Percentiles rank a stretch among this genome's conserved stretches.
Conservation (phyloP, 2,888 invertebrate species). For the Tortricodes alternella region DNA sequence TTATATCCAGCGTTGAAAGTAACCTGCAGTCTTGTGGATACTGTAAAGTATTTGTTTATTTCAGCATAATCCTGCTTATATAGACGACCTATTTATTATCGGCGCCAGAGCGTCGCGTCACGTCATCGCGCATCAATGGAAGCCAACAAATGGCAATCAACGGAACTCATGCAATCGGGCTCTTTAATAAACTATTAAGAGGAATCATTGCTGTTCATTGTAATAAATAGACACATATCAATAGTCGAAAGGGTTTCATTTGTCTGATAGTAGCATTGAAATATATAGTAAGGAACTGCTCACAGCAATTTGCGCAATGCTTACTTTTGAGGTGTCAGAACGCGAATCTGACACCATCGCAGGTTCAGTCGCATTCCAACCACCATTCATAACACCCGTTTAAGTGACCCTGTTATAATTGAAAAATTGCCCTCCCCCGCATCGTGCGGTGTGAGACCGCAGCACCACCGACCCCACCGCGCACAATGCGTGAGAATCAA, state of each 20-base stretch:
- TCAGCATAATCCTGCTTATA: not conserved
- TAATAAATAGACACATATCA: constrained; percentile 2
- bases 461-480: too few species aligned
- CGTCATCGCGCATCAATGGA: constrained; percentile 72
- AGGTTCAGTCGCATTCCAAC: too few species aligned
- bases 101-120: constrained; percentile 69
- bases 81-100: constrained; percentile 14
- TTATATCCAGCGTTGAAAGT: not conserved
- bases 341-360: too few species aligned
- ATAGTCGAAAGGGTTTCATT: not conserved
- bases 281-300: too few species aligned
- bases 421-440: too few species aligned
- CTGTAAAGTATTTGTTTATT: not conserved
- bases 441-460: too few species aligned
- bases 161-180: constrained; percentile 47
- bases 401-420: too few species aligned
- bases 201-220: constrained; percentile 22
- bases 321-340: too few species aligned
- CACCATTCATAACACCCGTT: too few species aligned
- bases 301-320: too few species aligned
- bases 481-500: too few species aligned
- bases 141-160: constrained; percentile 69
- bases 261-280: not conserved
- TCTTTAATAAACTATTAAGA: constrained; percentile 36
- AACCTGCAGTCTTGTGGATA: not conserved